Conservation (phyloP, 1,140 invertebrate genomes). For the Cardiocondyla obscurior region DNA sequence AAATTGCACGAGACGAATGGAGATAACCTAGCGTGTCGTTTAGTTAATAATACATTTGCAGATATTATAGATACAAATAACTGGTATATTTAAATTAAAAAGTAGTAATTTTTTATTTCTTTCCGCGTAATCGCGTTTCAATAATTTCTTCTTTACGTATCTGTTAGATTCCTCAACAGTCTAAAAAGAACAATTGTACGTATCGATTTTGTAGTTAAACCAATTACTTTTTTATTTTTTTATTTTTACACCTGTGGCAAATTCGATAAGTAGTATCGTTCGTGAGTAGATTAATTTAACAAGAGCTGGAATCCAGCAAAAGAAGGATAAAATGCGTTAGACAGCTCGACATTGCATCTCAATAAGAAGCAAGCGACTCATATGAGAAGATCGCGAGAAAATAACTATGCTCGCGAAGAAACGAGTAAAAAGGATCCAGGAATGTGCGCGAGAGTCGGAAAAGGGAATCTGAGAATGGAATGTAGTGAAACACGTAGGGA, state of each 20-base stretch:
- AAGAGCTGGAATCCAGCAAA: background rate
- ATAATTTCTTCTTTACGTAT: background rate
- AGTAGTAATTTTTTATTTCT: background rate
- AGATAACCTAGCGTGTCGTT: background rate
- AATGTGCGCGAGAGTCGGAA: constrained; percentile 53
- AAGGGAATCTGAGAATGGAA: constrained; percentile 48
- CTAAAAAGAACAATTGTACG: background rate
- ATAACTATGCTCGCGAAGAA: constrained; percentile 37
- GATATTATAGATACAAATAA: background rate
- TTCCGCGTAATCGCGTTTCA: background rate
- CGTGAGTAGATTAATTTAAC: background rate
- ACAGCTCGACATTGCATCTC: constrained; percentile 41
- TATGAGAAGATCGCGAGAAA: constrained; percentile 45
- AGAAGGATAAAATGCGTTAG: constrained; percentile 3
- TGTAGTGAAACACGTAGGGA: constrained; percentile 24
- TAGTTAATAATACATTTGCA: background rate
- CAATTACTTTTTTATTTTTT: background rate
- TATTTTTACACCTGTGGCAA: background rate
- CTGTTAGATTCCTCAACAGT: background rate
- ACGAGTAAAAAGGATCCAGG: constrained; percentile 48
- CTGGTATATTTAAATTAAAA: background rate
- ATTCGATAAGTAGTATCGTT: background rate
- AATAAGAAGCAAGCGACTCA: constrained; percentile 41
- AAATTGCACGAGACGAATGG: background rate
- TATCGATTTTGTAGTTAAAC: background rate